These are phyloP conservation scores for Erithacus rubecula DNA, from an alignment of 2,797 vertebrate species.

Conservation along the genomic window DNA sequence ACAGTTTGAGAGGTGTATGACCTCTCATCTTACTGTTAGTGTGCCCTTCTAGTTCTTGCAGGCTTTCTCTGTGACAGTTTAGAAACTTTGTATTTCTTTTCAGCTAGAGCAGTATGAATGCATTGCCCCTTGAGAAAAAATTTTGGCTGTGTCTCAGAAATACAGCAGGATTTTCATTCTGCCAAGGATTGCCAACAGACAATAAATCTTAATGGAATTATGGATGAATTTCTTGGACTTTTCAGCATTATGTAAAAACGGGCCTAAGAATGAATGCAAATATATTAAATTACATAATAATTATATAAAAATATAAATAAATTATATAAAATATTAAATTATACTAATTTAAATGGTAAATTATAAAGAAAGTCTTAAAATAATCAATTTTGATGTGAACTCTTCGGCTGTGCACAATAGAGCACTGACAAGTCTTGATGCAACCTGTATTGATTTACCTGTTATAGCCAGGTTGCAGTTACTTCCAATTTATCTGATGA, in stretches of 20 bases:
- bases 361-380: not conserved
- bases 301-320: too few species aligned
- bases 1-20: not conserved
- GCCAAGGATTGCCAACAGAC: not conserved
- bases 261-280: not conserved
- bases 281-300: too few species aligned
- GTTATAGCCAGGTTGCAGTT: not conserved
- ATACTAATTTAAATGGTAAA: not conserved
- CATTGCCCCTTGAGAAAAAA: not conserved
- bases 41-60: not conserved
- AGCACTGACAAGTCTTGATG: not conserved
- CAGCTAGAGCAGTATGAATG: not conserved
- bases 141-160: not conserved
- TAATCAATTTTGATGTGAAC: not conserved
- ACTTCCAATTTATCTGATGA: not conserved
- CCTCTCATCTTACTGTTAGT: not conserved
- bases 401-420: not conserved
- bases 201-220: constrained; percentile 11
- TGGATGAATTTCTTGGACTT: not conserved
- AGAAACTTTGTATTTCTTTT: not conserved
- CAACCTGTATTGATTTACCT: not conserved
- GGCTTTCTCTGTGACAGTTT: not conserved
- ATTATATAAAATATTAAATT: too few species aligned
- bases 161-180: constrained; percentile 18
- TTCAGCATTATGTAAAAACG: not conserved